phyloP scores from a whole-genome alignment of 1,140 invertebrate species.

The Mamestra configurata region DNA sequence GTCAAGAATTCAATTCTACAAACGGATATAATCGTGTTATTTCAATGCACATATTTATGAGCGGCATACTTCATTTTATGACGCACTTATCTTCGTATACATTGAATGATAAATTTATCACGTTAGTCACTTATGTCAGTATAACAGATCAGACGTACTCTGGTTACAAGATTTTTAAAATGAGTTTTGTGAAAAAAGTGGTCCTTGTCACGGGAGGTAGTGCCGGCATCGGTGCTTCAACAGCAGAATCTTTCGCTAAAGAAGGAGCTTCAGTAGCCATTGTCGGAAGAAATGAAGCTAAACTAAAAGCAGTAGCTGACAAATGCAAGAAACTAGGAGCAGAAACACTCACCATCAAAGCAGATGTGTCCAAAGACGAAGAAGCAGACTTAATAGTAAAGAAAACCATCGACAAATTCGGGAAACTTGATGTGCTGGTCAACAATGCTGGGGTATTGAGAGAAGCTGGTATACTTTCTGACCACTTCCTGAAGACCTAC shows the following conservation, averaged over 20 bases:
- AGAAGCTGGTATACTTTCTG: constrained; percentile 90
- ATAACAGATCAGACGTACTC: background rate
- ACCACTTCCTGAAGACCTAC: constrained; percentile 90
- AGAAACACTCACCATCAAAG: constrained; percentile 86
- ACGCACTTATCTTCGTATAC: background rate
- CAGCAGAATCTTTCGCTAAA: constrained; percentile 91
- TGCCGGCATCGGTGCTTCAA: constrained; percentile 94
- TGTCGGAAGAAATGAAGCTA: constrained; percentile 91
- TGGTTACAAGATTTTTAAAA: background rate
- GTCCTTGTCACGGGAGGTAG: constrained; percentile 92
- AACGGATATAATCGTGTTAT: background rate
- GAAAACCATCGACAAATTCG: constrained; percentile 88
- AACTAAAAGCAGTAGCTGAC: constrained; percentile 85
- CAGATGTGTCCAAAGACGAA: constrained; percentile 90
- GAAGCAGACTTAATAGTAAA: constrained; percentile 89
- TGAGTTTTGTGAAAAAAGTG: constrained; percentile 88
- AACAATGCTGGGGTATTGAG: constrained; percentile 93
- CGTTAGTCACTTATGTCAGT: background rate
- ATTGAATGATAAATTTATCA: background rate
- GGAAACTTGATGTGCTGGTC: constrained; percentile 89
- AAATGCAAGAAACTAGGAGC: constrained; percentile 85
- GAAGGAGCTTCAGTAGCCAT: constrained; percentile 91
- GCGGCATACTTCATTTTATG: background rate
- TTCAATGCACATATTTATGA: background rate
- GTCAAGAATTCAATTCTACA: background rate